These are phyloP conservation scores for Euzetes globulus DNA, from an alignment of 2,888 invertebrate genomes.

Conservation along the genomic window DNA sequence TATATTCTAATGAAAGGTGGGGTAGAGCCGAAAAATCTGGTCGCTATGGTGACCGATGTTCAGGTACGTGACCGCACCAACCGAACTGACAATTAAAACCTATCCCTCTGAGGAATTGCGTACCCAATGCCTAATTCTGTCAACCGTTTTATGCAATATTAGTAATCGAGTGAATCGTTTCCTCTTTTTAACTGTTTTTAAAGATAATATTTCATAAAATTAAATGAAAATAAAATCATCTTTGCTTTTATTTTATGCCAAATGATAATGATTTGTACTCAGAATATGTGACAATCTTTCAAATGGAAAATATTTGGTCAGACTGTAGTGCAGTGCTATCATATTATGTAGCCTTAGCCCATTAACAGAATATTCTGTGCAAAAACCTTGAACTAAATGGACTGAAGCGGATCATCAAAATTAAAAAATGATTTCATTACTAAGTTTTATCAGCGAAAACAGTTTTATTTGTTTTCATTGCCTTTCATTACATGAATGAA, in stretches of 20 bases:
- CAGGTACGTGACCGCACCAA: constrained; percentile 13
- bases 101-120: background rate
- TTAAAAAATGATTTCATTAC: background rate
- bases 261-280: too few species aligned
- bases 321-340: too few species aligned
- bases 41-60: constrained; percentile 8
- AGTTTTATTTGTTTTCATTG: too few species aligned
- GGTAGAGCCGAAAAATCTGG: constrained; percentile 1
- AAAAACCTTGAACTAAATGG: constrained; percentile 17
- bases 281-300: too few species aligned
- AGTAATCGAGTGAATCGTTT: background rate
- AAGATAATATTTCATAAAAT: too few species aligned
- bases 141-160: background rate
- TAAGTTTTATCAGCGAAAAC: background rate
- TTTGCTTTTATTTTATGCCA: too few species aligned
- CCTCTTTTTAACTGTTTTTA: too few species aligned
- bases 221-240: too few species aligned
- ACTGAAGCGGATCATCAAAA: background rate
- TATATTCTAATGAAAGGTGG: constrained; percentile 7
- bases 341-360: background rate
- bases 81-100: constrained; percentile 12
- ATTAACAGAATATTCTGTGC: background rate
- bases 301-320: too few species aligned
- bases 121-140: background rate
- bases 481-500: too few species aligned